Evolutionary conservation across 2,888 invertebrate species (phyloP), one percentile per base, ranked within the genome.

Genomic region (Crossocerus cetratus): DNA sequence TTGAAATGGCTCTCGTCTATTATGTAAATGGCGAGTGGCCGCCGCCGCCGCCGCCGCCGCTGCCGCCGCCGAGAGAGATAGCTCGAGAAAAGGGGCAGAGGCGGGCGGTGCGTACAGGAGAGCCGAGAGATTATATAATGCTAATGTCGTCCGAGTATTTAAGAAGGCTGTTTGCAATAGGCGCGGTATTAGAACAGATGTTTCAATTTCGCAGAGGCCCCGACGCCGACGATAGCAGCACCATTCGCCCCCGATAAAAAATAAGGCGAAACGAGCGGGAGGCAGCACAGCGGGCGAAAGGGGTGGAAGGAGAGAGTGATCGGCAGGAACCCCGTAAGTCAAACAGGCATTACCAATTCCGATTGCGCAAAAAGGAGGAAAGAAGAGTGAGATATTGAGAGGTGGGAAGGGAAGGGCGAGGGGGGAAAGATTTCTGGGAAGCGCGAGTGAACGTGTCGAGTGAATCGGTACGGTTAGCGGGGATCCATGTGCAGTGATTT

Each of bases 171-270:
- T 68, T 69, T 57, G 22, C 32, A 69, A 18, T 74, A 68, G 65
- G 54, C 45, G 59, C 21, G 55, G 58, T 70, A 69, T 69, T 74
- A 78, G 74, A 77, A 67, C 78, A 77, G 69, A 75, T 69, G 74
- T 65, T 49, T 49, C 56, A 69, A 74, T 72, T 78, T 57, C 20
- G 22, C 55, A n/a, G n/a, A n/a, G n/a, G n/a, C n/a, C n/a, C n/a
- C n/a, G n/a, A n/a, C n/a, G n/a, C n/a, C n/a, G n/a, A n/a, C n/a
- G n/a, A n/a, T 16, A 14, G 32, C 11, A 32, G 13, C 49, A 11
- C 49, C 8, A 16, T 16, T 16, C 14, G 49, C 49, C 49, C 8
- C 18, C 42, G 23, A 53, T 16, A 18, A 56, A 56, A 60, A 55
- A 32, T n/a, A 44, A 57, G 43, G n/a, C 18, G 23, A 61, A 65